Conservation (phyloP, 2,113 vertebrate species). For the Rallus limicola region DNA sequence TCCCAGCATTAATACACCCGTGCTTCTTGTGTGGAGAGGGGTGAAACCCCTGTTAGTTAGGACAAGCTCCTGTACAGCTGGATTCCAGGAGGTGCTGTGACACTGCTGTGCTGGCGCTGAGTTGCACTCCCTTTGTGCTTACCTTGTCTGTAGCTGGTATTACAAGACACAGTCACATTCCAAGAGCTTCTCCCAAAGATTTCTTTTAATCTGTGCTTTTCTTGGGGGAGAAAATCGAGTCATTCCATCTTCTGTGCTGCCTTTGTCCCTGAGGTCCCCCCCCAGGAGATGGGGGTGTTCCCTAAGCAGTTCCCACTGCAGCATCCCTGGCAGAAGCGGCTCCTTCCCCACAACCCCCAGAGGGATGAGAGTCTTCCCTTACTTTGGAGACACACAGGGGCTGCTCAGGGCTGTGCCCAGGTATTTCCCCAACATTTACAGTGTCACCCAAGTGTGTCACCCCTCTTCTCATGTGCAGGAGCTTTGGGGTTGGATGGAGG, state of each 20-base stretch:
- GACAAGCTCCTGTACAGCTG: not conserved
- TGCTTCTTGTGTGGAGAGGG: not conserved
- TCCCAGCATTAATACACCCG: not conserved
- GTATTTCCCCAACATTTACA: not conserved
- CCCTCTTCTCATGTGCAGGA: not conserved
- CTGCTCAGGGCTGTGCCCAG: not conserved
- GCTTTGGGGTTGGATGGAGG: not conserved
- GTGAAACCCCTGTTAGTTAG: not conserved
- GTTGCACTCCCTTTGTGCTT: not conserved
- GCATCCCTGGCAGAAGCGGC: not conserved
- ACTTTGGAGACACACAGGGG: not conserved
- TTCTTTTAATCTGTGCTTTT: not conserved
- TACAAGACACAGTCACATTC: not conserved
- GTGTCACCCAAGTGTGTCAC: not conserved
- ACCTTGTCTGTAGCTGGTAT: not conserved
- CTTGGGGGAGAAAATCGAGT: not conserved
- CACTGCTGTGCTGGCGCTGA: not conserved
- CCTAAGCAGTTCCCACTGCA: not conserved
- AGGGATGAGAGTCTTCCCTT: not conserved
- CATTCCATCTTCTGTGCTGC: constrained; percentile 2
- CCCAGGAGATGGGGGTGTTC: not conserved
- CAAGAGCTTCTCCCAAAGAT: constrained; percentile 4
- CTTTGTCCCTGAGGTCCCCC: not conserved
- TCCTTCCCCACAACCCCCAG: not conserved
- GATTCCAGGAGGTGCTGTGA: not conserved